phyloP scores from a whole-genome alignment of 2,797 vertebrate species.

The Sebastes baramenuke region DNA sequence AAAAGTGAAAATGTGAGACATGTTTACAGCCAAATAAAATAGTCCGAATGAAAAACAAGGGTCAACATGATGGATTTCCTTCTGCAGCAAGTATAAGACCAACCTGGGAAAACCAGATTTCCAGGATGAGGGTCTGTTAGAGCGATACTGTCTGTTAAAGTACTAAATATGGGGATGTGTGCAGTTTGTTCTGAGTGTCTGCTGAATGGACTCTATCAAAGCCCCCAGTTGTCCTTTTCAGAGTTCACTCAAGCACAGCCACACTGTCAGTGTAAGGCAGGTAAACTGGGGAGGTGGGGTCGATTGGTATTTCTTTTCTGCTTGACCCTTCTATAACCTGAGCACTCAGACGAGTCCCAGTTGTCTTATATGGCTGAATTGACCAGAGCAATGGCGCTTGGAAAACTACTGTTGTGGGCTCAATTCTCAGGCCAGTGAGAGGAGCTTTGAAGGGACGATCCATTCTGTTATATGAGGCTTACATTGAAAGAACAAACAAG shows the following conservation, averaged over 20 bases:
- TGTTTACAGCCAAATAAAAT: slow-evolving; percentile 58
- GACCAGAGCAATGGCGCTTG: slow-evolving; percentile 49
- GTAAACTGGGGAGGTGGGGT: slow-evolving; percentile 39
- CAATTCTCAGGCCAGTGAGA: slow-evolving; percentile 36
- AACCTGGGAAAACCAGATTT: slow-evolving; percentile 58
- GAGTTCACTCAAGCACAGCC: slow-evolving; percentile 58
- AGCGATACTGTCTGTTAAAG: slow-evolving; percentile 63
- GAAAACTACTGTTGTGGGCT: slow-evolving; percentile 56
- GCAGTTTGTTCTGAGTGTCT: slow-evolving; percentile 38
- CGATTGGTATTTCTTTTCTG: slow-evolving; percentile 57
- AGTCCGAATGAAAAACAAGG: slow-evolving; percentile 44
- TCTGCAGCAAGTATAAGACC: slow-evolving; percentile 42
- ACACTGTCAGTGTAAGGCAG: slow-evolving; percentile 36
- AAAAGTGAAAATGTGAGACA: slow-evolving; percentile 24
- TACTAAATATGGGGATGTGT: slow-evolving; percentile 30
- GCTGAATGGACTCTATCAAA: slow-evolving; percentile 57
- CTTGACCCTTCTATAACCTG: slow-evolving; percentile 59
- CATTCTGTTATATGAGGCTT: slow-evolving; percentile 34
- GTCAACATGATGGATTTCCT: slow-evolving; percentile 59
- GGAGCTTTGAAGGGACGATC: slow-evolving; percentile 42
- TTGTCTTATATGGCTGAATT: slow-evolving; percentile 56
- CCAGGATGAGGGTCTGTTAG: slow-evolving; percentile 54
- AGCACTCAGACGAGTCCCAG: slow-evolving; percentile 55
- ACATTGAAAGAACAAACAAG: slow-evolving; percentile 34
- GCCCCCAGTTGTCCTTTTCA: slow-evolving; percentile 48